phyloP scores from a whole-genome alignment of 2,888 invertebrate genomes.

The Acronicta leporina region DNA sequence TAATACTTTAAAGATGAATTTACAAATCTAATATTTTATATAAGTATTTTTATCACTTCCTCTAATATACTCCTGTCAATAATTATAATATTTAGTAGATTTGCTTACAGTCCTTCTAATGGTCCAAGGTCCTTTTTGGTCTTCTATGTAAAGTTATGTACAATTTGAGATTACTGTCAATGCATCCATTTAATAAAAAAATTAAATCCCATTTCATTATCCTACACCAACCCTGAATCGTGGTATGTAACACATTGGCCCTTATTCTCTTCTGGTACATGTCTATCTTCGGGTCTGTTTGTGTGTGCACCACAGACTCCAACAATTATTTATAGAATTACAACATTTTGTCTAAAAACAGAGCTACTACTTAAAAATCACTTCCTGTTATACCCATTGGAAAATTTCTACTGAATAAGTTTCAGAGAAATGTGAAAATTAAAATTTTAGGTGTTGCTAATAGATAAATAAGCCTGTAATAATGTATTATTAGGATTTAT shows the following conservation, averaged over 20 bases:
- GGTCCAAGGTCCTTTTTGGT: too few species aligned
- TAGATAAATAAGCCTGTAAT: too few species aligned
- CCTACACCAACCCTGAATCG: background rate
- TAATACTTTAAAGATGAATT: too few species aligned
- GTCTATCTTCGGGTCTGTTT: conserved; percentile 69
- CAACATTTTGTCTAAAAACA: conserved; percentile 49
- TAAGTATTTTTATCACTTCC: too few species aligned
- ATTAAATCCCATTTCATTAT: background rate
- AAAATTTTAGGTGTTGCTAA: too few species aligned
- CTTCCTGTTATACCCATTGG: conserved; percentile 32
- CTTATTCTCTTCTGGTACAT: conserved; percentile 64
- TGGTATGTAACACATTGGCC: conserved; percentile 56
- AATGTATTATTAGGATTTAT: too few species aligned
- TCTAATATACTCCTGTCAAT: too few species aligned
- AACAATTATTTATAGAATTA: conserved; percentile 57
- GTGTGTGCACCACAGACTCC: conserved; percentile 42
- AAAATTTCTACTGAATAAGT: conserved; percentile 15
- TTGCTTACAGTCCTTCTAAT: too few species aligned
- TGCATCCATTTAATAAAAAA: background rate
- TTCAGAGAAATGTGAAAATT: conserved; percentile 30
- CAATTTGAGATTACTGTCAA: background rate
- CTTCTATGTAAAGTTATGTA: too few species aligned
- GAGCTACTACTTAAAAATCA: conserved; percentile 34
- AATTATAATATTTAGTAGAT: too few species aligned
- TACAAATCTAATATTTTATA: too few species aligned